phyloP scores from a whole-genome alignment of 2,888 invertebrate genomes.

The Frankliniella fusca region DNA sequence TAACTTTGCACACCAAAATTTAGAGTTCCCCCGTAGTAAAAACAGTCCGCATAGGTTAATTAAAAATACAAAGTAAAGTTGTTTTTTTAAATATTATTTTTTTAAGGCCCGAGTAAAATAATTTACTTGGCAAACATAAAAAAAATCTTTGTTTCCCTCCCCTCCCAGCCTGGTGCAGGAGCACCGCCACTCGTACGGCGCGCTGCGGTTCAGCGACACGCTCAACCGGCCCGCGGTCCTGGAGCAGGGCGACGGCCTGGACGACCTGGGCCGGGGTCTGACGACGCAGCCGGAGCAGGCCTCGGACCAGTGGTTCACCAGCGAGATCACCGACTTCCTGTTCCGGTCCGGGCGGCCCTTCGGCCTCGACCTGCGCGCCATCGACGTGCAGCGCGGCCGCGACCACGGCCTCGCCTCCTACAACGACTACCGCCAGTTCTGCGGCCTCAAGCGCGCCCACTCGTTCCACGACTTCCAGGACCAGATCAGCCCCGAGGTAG shows the following conservation, averaged over 20 bases:
- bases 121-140: not conserved
- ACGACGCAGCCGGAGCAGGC: conserved; percentile 70
- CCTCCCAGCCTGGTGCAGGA: conserved; percentile 56
- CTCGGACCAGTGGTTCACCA: conserved; percentile 72
- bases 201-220: conserved; percentile 66
- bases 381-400: conserved; percentile 79
- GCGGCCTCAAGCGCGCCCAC: conserved; percentile 65
- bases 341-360: conserved; percentile 67
- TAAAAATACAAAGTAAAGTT: too few species aligned
- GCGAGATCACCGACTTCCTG: conserved; percentile 65
- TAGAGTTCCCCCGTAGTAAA: too few species aligned
- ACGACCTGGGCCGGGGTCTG: conserved; percentile 70
- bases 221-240: conserved; percentile 63
- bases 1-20: not conserved
- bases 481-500: conserved; percentile 60
- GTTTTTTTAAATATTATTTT: too few species aligned
- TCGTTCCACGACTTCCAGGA: conserved; percentile 67
- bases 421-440: conserved; percentile 69
- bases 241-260: conserved; percentile 62
- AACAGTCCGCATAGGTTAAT: too few species aligned
- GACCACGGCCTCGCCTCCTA: conserved; percentile 82
- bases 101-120: too few species aligned
- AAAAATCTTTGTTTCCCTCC: conserved; percentile 30
- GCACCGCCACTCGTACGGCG: conserved; percentile 52
- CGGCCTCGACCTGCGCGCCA: conserved; percentile 74